phyloP scores from a whole-genome alignment of 2,797 vertebrate species.

The Periparus ater region DNA sequence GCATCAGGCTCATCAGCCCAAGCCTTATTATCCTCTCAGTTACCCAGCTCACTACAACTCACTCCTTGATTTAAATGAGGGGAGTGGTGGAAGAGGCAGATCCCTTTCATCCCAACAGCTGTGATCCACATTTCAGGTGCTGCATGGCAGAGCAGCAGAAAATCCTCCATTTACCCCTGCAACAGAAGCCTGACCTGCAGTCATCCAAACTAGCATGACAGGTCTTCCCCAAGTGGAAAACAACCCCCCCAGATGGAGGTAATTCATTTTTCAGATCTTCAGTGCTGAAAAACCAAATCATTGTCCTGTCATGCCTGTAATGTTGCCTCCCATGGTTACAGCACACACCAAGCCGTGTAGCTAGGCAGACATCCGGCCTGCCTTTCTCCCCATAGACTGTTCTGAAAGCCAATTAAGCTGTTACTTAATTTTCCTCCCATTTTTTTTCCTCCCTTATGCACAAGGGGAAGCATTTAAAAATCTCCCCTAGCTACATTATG shows the following conservation, averaged over 20 bases:
- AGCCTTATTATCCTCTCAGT: neutral
- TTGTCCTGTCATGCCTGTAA: constrained; percentile 45
- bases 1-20: neutral
- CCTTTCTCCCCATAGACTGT: constrained; percentile 39
- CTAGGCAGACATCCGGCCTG: constrained; percentile 30
- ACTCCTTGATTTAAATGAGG: neutral
- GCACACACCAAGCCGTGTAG: constrained; percentile 41
- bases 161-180: neutral
- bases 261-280: constrained; percentile 45
- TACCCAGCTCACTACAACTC: neutral
- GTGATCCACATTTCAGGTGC: neutral
- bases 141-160: neutral
- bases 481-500: constrained; percentile 19
- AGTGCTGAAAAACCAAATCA: constrained; percentile 30
- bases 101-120: neutral
- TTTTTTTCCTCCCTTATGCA: neutral
- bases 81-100: neutral
- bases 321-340: constrained; percentile 58
- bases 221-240: constrained; percentile 5
- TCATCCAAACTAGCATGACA: neutral
- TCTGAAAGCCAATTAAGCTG: constrained; percentile 56
- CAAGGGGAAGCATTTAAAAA: constrained; percentile 16
- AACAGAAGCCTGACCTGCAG: neutral
- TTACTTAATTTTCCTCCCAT: constrained; percentile 49
- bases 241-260: neutral